Evolutionary conservation across 2,113 vertebrate species (phyloP), one percentile per base, ranked within the genome.

Genomic region (Cariama cristata): DNA sequence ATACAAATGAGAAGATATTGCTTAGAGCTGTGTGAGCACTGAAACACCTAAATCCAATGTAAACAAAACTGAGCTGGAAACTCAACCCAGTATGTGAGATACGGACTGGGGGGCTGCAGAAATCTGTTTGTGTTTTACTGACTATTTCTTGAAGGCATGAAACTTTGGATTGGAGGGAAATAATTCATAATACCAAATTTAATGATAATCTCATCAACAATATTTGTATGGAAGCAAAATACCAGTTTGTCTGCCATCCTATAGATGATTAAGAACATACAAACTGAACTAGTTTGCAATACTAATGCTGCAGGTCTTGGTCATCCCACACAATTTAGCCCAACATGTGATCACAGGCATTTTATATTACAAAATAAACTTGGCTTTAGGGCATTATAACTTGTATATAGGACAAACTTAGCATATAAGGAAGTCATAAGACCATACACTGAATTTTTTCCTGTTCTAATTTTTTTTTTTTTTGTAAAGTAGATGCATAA

Each of bases 1-100:
- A 72, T 94, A 96, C 68, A 97, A 97, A 97, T 96, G 89, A 97
- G 94, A 93, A 97, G 95, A 94, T 96, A 97, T 44, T 97, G 90
- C 97, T 97, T 88, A 80, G 81, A 97, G 95, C 68, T 88, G 49
- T 27, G n/a, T 60, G 75, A 96, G 26, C 73, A 59, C 52, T 60
- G 77, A 55, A 97, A 96, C 81, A 90, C 88, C 89, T 91, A 94
- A 96, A 90, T 80, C 81, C 76, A 96, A 67, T 95, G 98, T 96
- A 95, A 97, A 87, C 53, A 88, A 32, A 79, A 94, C 63, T 14
- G 73, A 87, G 59, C 71, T 85, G 63, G 82, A 91, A 93, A 64
- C 76, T 91, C 83, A 85, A 7, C 60, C 59, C 74, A 75, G n/a
- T 19, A 26, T 79, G 42, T 62, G 90, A 94, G 28, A 88, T 64